Evolutionary conservation across 1,140 invertebrate genomes (phyloP), one percentile per base, ranked within the genome.

Genomic region (Drosophila ananassae): DNA sequence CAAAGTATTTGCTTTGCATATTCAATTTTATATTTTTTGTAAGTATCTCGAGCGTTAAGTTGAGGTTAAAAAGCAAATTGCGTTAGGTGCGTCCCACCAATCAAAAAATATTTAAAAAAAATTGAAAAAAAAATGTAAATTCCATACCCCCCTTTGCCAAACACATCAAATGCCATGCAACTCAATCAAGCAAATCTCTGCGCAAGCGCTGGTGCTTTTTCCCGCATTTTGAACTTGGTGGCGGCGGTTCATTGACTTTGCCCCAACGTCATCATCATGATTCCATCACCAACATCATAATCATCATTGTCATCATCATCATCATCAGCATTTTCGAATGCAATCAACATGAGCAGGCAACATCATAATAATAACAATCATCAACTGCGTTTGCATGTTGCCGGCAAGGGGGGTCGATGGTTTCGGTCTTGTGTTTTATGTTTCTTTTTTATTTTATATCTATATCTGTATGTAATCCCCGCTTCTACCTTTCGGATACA

Each of bases 11-110:
- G 64, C 93, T 96, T 66, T 96, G 95, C 91, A 92, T 96, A 77
- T 95, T 96, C 92, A 96, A 96, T 92, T 96, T 96, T 81, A 87
- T 95, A 58, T 95, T 96, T 90, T 95, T 95, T 85, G 95, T 96
- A 93, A 95, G 95, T 95, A 93, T 2, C 6, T 34, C 44, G 21
- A 47, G 21, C 44, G 44, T 10, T 47, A 44, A 44, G 39, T 17
- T 17, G 39, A 3, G 44, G 21, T 47, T 47, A 21, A 47, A 47
- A 52, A 22, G 25, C 25, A 47, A 47, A 56, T 48, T 69, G 30
- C 61, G 53, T 32, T 28, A 34, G 61, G 48, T 67, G 41, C 62
- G 63, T 56, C 46, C 13, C 39, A 54, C 9, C 22, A 32, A 28
- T 53, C 52, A 44, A 21, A 10, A 13, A 41, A 47, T 28, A 32